phyloP scores from a whole-genome alignment of 2,888 invertebrate genomes.

The Philhelius pedissequus region DNA sequence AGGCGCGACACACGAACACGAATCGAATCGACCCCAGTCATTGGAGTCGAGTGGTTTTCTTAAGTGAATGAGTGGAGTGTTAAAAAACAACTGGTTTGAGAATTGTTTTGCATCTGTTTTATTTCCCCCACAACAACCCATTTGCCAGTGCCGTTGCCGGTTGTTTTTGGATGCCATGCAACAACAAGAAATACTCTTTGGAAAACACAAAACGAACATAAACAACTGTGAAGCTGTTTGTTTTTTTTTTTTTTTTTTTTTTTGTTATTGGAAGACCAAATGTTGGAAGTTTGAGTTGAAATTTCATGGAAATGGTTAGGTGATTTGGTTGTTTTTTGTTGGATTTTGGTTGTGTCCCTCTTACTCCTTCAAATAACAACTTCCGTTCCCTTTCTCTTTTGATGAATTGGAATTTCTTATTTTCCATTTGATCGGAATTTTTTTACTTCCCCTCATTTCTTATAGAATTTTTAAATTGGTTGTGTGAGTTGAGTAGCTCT shows the following conservation, averaged over 20 bases:
- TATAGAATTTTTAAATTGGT: not conserved
- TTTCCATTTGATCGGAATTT: not conserved
- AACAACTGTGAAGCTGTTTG: slow-evolving; percentile 18
- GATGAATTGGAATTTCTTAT: not conserved
- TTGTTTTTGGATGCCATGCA: not conserved
- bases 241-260: slow-evolving; percentile 60
- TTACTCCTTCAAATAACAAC: not conserved
- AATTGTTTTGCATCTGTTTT: slow-evolving; percentile 21
- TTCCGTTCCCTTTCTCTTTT: slow-evolving; percentile 15
- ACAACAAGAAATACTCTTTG: not conserved
- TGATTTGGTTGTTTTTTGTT: not conserved
- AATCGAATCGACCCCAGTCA: slow-evolving; percentile 24
- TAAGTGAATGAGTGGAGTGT: slow-evolving; percentile 32
- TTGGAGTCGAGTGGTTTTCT: slow-evolving; percentile 37
- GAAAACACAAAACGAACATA: not conserved
- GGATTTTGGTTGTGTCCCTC: not conserved
- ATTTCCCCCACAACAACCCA: not conserved
- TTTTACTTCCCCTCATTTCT: not conserved
- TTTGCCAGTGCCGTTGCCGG: not conserved
- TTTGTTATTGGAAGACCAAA: slow-evolving; percentile 5
- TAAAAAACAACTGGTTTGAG: slow-evolving; percentile 20
- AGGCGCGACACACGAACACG: no score
- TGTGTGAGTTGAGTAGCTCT: not conserved
- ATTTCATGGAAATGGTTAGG: not conserved
- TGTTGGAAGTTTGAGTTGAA: slow-evolving; percentile 44